Evolutionary conservation across 2,888 invertebrate species (phyloP), one percentile per base, ranked within the genome.

Genomic region (Meta bourneti): DNA sequence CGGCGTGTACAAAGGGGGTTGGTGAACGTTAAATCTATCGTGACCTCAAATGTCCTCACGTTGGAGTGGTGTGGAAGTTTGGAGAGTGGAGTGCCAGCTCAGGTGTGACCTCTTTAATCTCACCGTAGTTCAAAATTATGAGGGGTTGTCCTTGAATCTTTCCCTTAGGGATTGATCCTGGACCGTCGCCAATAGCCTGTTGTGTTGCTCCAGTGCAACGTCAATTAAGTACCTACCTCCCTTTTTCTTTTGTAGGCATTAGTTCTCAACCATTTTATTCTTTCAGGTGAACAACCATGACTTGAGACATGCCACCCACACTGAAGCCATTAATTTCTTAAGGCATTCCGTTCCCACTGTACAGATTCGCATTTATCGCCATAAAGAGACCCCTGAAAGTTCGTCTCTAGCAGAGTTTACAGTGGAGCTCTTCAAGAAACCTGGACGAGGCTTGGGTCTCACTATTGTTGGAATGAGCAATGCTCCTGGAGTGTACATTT

Each of bases 341-440:
- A 96, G 98, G 94, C 97, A 98, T 95, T 97, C 97, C 90, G 97
- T 97, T 93, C 96, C 97, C 93, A 94, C 81, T 34, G 96, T 98
- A 93, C 97, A 96, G 94, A 96, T 99, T 96, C 96, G 97, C 78
- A 97, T 99, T 8, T 97, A 97, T 95, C 96, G 97, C 48, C 96
- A 96, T 89, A 94, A 94, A 16, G 80, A 93, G 11, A 77, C 81
- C 11, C 77, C 79, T n/a, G 84, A 94, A 94, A 72, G 94, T 82
- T 96, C 97, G 70, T 96, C 97, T 94, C 97, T 96, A 94, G 96
- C 96, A 51, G 96, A 96, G 20, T 95, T 98, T 89, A 97, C 97
- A 91, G 97, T 98, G 6, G 98, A 99, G 93, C 95, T 99, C 85
- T 95, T 96, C 75, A 98, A 98, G 95, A 98, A 98, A 95, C 96